Evolutionary conservation across 53 echinoderm and acorn worm species (phyloP), one percentile per base, ranked within the genome.

Genomic region (Arbacia lixula): DNA sequence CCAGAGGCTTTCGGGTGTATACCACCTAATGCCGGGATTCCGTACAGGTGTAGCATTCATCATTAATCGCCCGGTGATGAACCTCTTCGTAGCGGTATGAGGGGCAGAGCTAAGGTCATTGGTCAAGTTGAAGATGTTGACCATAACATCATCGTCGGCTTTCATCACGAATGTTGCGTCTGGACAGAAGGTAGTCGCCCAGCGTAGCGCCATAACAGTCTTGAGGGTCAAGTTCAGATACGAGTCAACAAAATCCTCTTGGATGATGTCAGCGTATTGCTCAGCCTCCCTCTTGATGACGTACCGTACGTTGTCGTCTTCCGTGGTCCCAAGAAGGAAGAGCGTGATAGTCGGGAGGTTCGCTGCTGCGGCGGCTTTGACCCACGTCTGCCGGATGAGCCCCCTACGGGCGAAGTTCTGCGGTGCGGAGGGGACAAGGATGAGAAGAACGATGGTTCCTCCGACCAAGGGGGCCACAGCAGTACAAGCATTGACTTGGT

Each of bases 121-220:
- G 4, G 89, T 53, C 5, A 93, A 83, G 29, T 83, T 77, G 16
- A 78, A 58, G 22, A 79, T 85, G 63, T 94, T 91, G 10, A 94
- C 33, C 54, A 83, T 62, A 41, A 91, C 85, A 61, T 94, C 94
- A 43, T 89, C 91, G 54, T 94, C 94, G 10, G 89, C 87, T 86
- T 94, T 94, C 71, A 91, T 83, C 64, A 91, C 91, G 71, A 83
- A 94, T 67, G 63, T 53, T 16, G 89, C 86, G n/a, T 79, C 61
- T 0, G 65, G 72, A 52, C 94, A 94, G 71, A 49, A 87, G 28
- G 30, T 69, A 16, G 56, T 83, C 24, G 86, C 91, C 94, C 94
- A 94, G 56, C 91, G 91, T 20, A 94, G 77, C 11, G 89, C 94
- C 94, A 94, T 94, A 0, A 91, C 87, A 8, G 91, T 94, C 79